Conservation (phyloP, 2,113 vertebrate genomes). For the Bufo gargarizans region DNA sequence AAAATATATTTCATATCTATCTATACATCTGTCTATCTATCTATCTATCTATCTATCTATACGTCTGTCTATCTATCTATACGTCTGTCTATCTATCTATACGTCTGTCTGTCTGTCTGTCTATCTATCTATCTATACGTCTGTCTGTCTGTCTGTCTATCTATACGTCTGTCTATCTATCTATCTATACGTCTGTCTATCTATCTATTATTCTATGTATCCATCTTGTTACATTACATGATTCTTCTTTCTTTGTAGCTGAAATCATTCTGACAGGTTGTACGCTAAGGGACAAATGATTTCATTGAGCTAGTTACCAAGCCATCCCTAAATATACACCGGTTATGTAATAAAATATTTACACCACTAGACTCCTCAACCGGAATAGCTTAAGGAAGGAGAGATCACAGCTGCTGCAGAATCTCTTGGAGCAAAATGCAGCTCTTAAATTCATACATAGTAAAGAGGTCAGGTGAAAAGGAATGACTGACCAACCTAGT, state of each 20-base stretch:
- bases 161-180: background rate
- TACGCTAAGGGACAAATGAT: conserved; percentile 6
- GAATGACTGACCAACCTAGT: background rate
- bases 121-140: background rate
- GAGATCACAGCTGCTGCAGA: background rate
- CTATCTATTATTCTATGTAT: conserved; percentile 2
- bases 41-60: background rate
- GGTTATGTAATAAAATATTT: background rate
- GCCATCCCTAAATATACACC: conserved; percentile 1
- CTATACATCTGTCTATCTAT: background rate
- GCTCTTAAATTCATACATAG: background rate
- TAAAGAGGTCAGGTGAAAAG: background rate
- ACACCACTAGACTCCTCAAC: background rate
- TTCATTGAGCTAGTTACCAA: conserved; percentile 20
- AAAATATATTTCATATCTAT: background rate
- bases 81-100: background rate
- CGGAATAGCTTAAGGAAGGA: too few relatives aligned
- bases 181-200: background rate
- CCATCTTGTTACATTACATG: background rate
- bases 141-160: background rate
- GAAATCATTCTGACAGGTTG: background rate
- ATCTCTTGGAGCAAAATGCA: background rate
- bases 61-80: background rate
- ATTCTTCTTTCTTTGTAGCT: background rate
- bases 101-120: background rate